Evolutionary conservation across 2,113 vertebrate genomes (phyloP), one percentile per base, ranked within the genome.

Genomic region (Brienomyrus brachyistius): DNA sequence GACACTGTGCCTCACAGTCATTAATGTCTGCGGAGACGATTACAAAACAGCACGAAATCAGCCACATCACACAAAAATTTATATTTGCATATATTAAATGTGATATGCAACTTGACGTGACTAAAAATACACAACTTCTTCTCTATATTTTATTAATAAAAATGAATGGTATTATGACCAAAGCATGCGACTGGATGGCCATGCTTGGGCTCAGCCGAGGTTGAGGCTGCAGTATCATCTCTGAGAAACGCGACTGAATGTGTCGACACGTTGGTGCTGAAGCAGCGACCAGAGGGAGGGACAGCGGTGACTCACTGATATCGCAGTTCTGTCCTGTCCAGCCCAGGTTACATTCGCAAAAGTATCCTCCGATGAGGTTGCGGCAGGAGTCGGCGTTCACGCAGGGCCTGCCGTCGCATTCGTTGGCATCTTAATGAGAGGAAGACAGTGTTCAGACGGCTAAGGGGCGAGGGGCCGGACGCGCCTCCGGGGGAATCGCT

Each of bases 311-410:
- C 98, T 97, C 94, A 99, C 98, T 96, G 91, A 93, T 97, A 92
- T 98, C 97, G 93, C 98, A 99, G 89, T 98, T 97, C 92, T 95
- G 96, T 89, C 97, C 97, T 88, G 92, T 96, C 98, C 98, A 99
- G 87, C 98, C 98, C 0, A 96, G 94, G 84, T 97, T 93, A 89
- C 98, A 99, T 92, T 98, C 97, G 54, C 98, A 99, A 94, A 98
- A 98, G 92, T 99, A 99, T 93, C 96, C 97, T 50, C 97, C 98
- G 88, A 99, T 98, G 93, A 99, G 95, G 91, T 99, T 99, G 89
- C 97, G 96, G 94, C 98, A 99, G 90, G 96, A 96, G 90, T 96
- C 96, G 91, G 97, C 97, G 91, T 98, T 97, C 88, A 97, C 95
- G 90, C 98, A 99, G 40, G 98, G 97, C 91, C 94, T 95, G 90